Conservation (phyloP, 1,140 invertebrate genomes). For the Drosophila micromelanica region DNA sequence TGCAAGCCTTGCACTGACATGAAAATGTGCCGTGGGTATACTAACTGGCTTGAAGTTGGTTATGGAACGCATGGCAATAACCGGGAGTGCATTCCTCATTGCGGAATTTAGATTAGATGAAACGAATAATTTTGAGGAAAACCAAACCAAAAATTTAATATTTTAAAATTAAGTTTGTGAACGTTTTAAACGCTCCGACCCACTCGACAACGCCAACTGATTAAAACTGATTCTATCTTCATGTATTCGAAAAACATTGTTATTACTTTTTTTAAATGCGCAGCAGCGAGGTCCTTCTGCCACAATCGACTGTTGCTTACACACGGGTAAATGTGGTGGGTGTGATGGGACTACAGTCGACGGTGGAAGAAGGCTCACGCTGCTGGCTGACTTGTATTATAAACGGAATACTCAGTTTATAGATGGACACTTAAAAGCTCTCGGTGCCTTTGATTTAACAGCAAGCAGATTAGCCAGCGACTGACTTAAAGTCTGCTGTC, state of each 20-base stretch:
- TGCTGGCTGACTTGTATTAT: background rate
- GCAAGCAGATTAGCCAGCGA: background rate
- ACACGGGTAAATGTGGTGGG: slow-evolving; percentile 1
- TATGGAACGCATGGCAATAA: background rate
- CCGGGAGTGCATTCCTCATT: background rate
- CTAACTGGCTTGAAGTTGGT: background rate
- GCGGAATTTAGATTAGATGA: background rate
- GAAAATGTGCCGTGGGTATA: background rate
- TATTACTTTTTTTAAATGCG: background rate
- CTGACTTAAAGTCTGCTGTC: background rate
- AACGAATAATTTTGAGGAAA: background rate
- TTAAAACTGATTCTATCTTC: background rate
- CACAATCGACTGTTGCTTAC: slow-evolving; percentile 14
- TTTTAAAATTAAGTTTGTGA: too few relatives aligned
- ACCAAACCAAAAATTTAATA: background rate
- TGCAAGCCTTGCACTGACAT: background rate
- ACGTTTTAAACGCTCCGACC: too few relatives aligned
- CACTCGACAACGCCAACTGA: background rate
- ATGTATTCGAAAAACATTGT: too few relatives aligned
- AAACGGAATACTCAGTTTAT: background rate
- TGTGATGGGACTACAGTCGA: slow-evolving; percentile 2
- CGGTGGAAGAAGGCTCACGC: background rate
- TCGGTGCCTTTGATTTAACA: background rate
- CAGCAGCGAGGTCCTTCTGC: background rate
- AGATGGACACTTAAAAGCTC: background rate